These are phyloP conservation scores for Chrysogorgia sp. DNA, from an alignment of 92 coral and sea anemone genomes.

Conservation along the genomic window DNA sequence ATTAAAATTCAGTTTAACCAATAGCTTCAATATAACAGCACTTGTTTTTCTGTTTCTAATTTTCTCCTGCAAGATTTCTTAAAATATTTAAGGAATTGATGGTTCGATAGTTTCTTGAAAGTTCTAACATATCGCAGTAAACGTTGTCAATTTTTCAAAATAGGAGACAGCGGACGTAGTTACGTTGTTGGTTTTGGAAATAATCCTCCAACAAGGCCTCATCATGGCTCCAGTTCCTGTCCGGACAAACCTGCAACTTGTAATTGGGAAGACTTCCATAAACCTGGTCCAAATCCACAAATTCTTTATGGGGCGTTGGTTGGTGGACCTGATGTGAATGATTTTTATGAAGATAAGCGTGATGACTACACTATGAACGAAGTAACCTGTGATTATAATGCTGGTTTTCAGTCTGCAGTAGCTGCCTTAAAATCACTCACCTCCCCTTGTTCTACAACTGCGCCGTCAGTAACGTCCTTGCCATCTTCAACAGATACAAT, in stretches of 20 bases:
- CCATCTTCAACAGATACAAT: conserved; percentile 3
- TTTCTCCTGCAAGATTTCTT: too few relatives aligned
- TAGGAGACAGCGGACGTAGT: conserved; percentile 86
- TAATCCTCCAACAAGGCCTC: conserved; percentile 79
- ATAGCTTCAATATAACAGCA: too few relatives aligned
- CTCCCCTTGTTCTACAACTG: background rate
- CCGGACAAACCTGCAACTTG: conserved; percentile 68
- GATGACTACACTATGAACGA: conserved; percentile 75
- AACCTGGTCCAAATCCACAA: conserved; percentile 75
- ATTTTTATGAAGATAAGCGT: conserved; percentile 66
- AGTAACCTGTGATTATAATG: conserved; percentile 85
- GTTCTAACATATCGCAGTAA: background rate
- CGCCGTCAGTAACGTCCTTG: background rate
- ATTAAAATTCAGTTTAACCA: background rate
- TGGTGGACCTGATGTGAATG: conserved; percentile 78
- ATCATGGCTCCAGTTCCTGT: conserved; percentile 79
- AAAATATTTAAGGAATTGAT: too few relatives aligned
- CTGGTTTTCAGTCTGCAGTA: conserved; percentile 88
- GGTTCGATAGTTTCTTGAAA: background rate
- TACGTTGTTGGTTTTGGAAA: conserved; percentile 81
- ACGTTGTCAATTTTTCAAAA: conserved; percentile 40
- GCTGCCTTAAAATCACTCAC: conserved; percentile 69
- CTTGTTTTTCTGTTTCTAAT: too few relatives aligned
- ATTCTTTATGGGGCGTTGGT: conserved; percentile 77
- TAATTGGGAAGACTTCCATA: conserved; percentile 46